Percentiles rank a stretch among this genome's conserved stretches.
Evolutionary conservation across 2,113 vertebrate genomes (phyloP).

Genomic region (Sebastes schlegelii): DNA sequence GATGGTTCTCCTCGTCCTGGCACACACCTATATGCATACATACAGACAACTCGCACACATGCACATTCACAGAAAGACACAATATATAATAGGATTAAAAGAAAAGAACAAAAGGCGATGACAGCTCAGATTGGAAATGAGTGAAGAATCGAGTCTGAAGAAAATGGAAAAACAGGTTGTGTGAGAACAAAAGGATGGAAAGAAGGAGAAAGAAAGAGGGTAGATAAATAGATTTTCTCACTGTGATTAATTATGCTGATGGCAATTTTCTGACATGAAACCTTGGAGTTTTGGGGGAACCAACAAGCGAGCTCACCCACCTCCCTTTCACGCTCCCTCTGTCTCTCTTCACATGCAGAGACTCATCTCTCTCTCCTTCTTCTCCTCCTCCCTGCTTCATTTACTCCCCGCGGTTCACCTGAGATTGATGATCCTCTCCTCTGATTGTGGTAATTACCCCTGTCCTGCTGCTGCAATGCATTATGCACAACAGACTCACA

Average conservation of each 20-base stretch:
- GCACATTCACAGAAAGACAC: background rate
- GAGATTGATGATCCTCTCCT: constrained; percentile 87
- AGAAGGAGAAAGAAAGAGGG: constrained; percentile 16
- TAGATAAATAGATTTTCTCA: constrained; percentile 69
- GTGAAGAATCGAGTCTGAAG: background rate
- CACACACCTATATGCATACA: background rate
- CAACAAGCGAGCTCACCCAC: constrained; percentile 21
- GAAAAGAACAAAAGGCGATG: background rate
- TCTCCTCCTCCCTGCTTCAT: constrained; percentile 74
- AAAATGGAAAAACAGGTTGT: background rate
- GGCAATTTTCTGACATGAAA: constrained; percentile 47
- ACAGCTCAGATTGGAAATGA: background rate
- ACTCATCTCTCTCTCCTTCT: constrained; percentile 43
- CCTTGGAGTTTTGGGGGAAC: constrained; percentile 57
- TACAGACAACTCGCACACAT: background rate
- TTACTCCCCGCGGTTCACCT: constrained; percentile 86
- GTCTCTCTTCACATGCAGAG: constrained; percentile 28
- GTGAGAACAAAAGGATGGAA: constrained; percentile 33
- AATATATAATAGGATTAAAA: background rate
- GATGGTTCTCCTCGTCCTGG: background rate
- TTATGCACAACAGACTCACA: constrained; percentile 84
- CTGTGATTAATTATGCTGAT: constrained; percentile 69
- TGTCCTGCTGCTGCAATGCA: constrained; percentile 83
- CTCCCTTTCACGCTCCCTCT: constrained; percentile 13
- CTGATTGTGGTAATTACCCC: constrained; percentile 88